Base-by-base conservation (phyloP, 2,113 vertebrate species). In the Sturnira hondurensis region DNA sequence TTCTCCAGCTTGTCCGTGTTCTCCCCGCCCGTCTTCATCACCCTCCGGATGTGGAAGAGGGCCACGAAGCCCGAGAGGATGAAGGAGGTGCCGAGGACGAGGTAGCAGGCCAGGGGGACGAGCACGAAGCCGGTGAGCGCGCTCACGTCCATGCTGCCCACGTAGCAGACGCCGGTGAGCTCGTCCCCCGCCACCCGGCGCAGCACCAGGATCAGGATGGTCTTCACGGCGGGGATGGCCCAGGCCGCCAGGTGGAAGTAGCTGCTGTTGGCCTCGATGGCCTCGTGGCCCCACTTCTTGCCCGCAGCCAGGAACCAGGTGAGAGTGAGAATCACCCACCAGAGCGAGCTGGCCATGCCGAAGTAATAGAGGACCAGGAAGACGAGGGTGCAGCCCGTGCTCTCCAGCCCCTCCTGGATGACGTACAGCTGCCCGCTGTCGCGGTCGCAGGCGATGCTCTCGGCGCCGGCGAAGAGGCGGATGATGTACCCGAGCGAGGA, bases 251-350 rank as follows among this genome's bases (percentile, higher is more conserved):
- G 97, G 98, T 99, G 99, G 95, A 99, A 99, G 98, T 99, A 99
- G 98, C 99, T 99, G 98, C 99, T 99, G 98, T 99, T 99, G 78
- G 99, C 99, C 84, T 99, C 99, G 24, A 99, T 99, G 36, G 99
- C 99, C 97, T 99, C 99, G 0, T 99, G 99, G 26, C 99, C 99
- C 99, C 99, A 99, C 97, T 99, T 99, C 97, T 99, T 99, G 68
- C 99, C 99, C 0, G 99, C 99, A 0, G 99, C 99, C 73, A 99
- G 98, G 95, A 99, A 99, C 99, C 99, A 99, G 0, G 99, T 99
- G 61, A 99, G 97, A 0, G 99, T 99, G 91, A 99, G 98, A 93
- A 99, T 99, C 31, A 99, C 99, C 99, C 99, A 99, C 99, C 99
- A 99, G 77, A 99, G 97, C 61, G 99, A 99, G 91, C 99, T 99